Evolutionary conservation across 2,888 invertebrate species (phyloP), one percentile per base, ranked within the genome.

Genomic region (Macrosiphum euphorbiae): DNA sequence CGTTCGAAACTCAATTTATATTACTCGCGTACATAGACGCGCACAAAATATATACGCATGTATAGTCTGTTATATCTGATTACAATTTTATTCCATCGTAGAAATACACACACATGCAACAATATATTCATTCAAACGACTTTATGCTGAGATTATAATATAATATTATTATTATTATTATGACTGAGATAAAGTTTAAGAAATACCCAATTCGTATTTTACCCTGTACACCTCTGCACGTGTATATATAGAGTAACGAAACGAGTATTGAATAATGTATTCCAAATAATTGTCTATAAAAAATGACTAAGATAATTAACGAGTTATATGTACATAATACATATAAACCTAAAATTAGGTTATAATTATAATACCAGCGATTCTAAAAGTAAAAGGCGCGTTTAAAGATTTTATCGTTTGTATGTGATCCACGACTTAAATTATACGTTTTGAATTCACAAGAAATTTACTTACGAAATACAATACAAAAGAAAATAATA

Each of bases 331-430:
- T 88, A 41, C 52, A 55, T 41, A 55, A 10, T 88, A 41, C 52
- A 55, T 41, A 55, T 26, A 52, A 41, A 88, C 44, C 20, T 16
- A 61, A 89, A 89, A 89, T 89, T 47, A 61, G 61, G n/a, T 89
- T 58, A 61, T 44, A 44, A 41, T 58, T 89, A 89, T 61, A 61
- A 89, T 89, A 55, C 61, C 28, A 10, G 44, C 61, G 47, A 24
- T 86, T 61, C 44, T 20, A 84, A 92, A 67, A 92, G 92, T 92
- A 92, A 86, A 92, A 92, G 58, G 86, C 7, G 47, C 87, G 86
- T 87, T 92, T 86, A 87, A 28, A 35, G 58, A 58, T 61, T 61
- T 67, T 61, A 87, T 92, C 86, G 87, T 87, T 61, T 92, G 35
- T 61, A 87, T 61, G 50, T 92, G 61, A 92, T n/a, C n/a, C 92